Evolutionary conservation across 2,888 invertebrate species (phyloP), one percentile per base, ranked within the genome.

Genomic region (Chelonus formosanus): DNA sequence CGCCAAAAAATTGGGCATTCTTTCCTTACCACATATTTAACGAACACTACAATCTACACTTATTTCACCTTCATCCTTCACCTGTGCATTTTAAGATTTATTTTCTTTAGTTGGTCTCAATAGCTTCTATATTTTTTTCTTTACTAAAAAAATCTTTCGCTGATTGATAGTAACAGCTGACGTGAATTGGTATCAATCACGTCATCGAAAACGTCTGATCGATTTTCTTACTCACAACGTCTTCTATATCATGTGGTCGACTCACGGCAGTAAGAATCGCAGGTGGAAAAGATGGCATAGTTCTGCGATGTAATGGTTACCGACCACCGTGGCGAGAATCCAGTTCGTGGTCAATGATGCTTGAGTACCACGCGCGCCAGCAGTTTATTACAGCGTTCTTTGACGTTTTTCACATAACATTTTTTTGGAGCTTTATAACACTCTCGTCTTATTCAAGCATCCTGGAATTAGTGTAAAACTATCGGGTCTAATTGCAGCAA

Each of bases 301-400:
- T 65, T 63, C 53, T 53, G 61, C 50, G 44, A 53, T 34, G 56
- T 63, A 67, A 68, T 61, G 52, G 43, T 67, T 44, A 55, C 10
- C 67, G 60, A 65, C 63, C 56, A 50, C 63, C 55, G 8, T 58
- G 63, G 44, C 55, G 56, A 52, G 56, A 67, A 60, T 63, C 57
- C 40, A 68, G 45, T 50, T 40, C 6, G 54, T 53, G 56, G 65
- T 70, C 70, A 64, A 68, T 71, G 68, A 69, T 67, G 67, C 68
- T 65, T 65, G 58, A 68, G 63, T 64, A 67, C 59, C 67, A 61
- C 56, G 55, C 64, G 55, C 60, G 57, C 58, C 58, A 55, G 53
- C 67, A 53, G 65, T 54, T 54, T 58, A 64, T 48, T 63, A 62
- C 57, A 44, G 45, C 55, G 56, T 68, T 62, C 67, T 45, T n/a